phyloP scores from a whole-genome alignment of 2,888 invertebrate genomes.

The Eledona agricola region DNA sequence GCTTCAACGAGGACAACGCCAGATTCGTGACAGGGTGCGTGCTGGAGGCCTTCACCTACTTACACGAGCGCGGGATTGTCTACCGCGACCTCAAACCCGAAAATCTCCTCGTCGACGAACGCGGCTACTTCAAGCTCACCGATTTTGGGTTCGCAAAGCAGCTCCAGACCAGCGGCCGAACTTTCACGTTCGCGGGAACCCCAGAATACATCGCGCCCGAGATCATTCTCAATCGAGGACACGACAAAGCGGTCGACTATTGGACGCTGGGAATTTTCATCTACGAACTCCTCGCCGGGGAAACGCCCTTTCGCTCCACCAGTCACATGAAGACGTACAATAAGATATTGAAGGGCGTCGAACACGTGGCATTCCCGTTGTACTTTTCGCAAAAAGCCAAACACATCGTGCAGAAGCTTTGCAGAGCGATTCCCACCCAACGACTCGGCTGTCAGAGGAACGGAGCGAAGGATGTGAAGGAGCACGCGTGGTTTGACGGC shows the following conservation, averaged over 20 bases:
- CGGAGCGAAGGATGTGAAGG: constrained; percentile 84
- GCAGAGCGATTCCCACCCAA: constrained; percentile 64
- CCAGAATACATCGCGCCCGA: constrained; percentile 90
- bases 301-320: constrained; percentile 78
- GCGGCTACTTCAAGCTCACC: constrained; percentile 89
- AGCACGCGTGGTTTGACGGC: constrained; percentile 89
- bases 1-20: constrained; percentile 77
- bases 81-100: constrained; percentile 91
- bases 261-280: constrained; percentile 91
- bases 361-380: constrained; percentile 75
- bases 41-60: constrained; percentile 87
- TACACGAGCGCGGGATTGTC: constrained; percentile 84
- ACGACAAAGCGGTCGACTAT: constrained; percentile 87
- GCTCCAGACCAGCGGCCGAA: constrained; percentile 66
- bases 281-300: constrained; percentile 84
- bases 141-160: constrained; percentile 94
- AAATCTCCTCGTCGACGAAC: constrained; percentile 83
- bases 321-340: constrained; percentile 94
- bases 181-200: constrained; percentile 95
- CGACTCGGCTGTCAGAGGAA: constrained; percentile 86
- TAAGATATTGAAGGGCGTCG: constrained; percentile 80
- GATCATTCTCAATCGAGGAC: constrained; percentile 85
- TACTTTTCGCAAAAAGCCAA: constrained; percentile 81
- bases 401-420: constrained; percentile 82
- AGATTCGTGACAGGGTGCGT: constrained; percentile 91